Evolutionary conservation across 2,113 vertebrate species (phyloP).

Genomic region (Oryzias celebensis): DNA sequence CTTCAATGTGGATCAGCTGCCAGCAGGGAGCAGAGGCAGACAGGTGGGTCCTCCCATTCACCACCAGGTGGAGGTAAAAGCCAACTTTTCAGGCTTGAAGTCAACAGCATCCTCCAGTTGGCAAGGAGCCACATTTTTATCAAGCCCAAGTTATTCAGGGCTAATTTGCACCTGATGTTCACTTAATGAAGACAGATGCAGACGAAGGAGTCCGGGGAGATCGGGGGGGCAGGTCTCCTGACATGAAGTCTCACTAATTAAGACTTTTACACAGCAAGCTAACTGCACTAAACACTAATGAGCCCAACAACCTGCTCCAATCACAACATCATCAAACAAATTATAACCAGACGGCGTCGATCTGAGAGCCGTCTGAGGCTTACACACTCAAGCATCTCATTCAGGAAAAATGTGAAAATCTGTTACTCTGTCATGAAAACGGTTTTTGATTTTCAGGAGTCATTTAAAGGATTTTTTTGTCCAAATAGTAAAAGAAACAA

Average conservation of each 20-base stretch:
- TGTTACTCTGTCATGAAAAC: no score
- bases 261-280: conserved; percentile 49
- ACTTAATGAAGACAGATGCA: conserved; percentile 74
- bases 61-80: conserved; percentile 44
- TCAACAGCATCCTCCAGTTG: conserved; percentile 43
- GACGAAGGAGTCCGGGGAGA: conserved; percentile 53
- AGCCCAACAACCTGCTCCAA: conserved; percentile 56
- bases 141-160: conserved; percentile 55
- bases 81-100: neutral
- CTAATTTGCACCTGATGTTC: conserved; percentile 82
- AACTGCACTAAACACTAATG: conserved; percentile 48
- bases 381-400: neutral
- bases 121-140: conserved; percentile 67
- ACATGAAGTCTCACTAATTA: conserved; percentile 72
- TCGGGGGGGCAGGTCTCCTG: conserved; percentile 55
- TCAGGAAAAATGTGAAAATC: neutral
- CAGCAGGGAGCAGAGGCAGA: conserved; percentile 64
- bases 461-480: no score
- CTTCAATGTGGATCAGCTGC: conserved; percentile 50
- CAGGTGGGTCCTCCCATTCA: accelerated
- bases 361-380: neutral
- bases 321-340: conserved; percentile 57
- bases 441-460: no score
- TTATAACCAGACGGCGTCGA: conserved; percentile 32
- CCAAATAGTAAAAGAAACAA: no score